These are phyloP conservation scores for Nematolebias whitei DNA, from an alignment of 2,113 vertebrate species.

Conservation along the genomic window DNA sequence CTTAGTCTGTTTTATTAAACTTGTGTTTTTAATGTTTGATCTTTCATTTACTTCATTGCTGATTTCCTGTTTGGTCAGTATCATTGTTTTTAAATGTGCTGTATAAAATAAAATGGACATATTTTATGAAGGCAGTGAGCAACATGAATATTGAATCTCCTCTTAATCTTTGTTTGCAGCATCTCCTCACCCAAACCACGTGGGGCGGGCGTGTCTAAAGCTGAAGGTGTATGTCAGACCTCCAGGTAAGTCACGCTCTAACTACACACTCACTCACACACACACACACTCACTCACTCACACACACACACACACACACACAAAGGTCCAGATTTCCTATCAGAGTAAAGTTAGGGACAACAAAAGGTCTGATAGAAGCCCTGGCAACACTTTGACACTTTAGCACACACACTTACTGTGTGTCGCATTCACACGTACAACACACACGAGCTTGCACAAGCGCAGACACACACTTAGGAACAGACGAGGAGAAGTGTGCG, in stretches of 20 bases:
- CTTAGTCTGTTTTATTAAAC: no score
- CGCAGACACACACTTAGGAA: background rate
- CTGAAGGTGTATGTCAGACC: slow-evolving; percentile 92
- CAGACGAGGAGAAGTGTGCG: background rate
- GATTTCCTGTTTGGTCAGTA: no score
- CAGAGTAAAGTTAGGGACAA: slow-evolving; percentile 67
- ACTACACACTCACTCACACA: slow-evolving; percentile 40
- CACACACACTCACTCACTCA: slow-evolving; percentile 17
- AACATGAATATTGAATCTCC: slow-evolving; percentile 43
- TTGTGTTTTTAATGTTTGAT: no score
- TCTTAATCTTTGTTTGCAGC: slow-evolving; percentile 77
- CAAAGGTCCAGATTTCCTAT: slow-evolving; percentile 70
- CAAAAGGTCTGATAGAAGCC: slow-evolving; percentile 70
- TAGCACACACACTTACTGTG: slow-evolving; percentile 7
- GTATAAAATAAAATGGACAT: no score
- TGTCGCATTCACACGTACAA: slow-evolving; percentile 6
- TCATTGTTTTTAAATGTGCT: no score
- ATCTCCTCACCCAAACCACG: slow-evolving; percentile 86
- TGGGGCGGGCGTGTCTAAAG: slow-evolving; percentile 90
- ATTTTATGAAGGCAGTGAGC: slow-evolving; percentile 31
- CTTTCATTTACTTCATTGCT: no score
- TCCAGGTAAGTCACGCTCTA: slow-evolving; percentile 80
- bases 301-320: slow-evolving; percentile 21
- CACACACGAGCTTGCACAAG: background rate
- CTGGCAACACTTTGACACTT: slow-evolving; percentile 66